Base-by-base conservation (phyloP, 2,797 vertebrate genomes). In the Sebastiscus tertius region DNA sequence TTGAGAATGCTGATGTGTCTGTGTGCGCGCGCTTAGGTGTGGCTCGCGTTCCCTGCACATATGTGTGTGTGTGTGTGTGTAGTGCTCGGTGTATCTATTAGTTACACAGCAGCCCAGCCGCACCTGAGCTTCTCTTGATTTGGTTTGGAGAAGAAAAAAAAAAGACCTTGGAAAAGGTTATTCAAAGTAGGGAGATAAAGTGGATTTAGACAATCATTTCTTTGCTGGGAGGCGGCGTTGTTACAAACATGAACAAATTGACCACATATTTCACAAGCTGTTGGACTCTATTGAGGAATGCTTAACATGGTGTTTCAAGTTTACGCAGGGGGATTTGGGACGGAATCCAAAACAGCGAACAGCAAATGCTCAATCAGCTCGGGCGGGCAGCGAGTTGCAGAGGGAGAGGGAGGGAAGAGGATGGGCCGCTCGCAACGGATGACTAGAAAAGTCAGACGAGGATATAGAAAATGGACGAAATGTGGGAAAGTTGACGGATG, bases 331-430 rank as follows among this genome's bases (percentile, higher is more conserved):
- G 85, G 83, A 86, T 88, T 92, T 88, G 84, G 86, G 87, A 85
- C 79, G 14, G 68, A 88, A 86, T 89, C 91, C 88, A 90, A 92
- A 86, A 86, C 84, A 89, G 81, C 70, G 66, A 92, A 72, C 79
- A 77, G 83, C 84, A 81, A 87, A 90, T 87, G 89, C 90, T 91
- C 85, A 90, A 86, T 93, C 89, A 85, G 81, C 87, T 89, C 89
- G 71, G 84, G 84, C 87, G 79, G 82, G 84, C 80, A 13, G 74
- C 6, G 3, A 69, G 73, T 52, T 29, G 62, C 79, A 56, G 64
- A 64, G 34, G 64, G 52, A 69, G 54, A 55, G 29, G 60, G 29
- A 46, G 58, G 29, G 29, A 39, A 52, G 60, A 33, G 33, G 72
- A 27, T 29, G 34, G 64, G 6, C n/a, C 22, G 0, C 75, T 65